phyloP scores from a whole-genome alignment of 2,797 vertebrate genomes.

The Ceyx erithaca region DNA sequence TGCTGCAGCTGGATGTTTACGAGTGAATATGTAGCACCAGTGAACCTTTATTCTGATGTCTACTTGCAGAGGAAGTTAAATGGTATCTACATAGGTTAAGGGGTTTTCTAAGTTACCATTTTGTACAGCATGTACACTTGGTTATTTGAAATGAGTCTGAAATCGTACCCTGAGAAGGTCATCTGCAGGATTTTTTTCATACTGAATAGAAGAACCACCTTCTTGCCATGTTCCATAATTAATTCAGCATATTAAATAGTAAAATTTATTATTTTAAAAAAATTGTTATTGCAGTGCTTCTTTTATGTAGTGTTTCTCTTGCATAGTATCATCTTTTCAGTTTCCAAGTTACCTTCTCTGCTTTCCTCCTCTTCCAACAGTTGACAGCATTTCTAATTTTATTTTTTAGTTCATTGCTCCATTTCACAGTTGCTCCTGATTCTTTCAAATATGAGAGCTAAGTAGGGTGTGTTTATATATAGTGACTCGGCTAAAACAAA shows the following conservation, averaged over 20 bases:
- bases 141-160: not conserved
- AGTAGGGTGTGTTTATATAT: not conserved
- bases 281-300: not conserved
- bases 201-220: not conserved
- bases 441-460: not conserved
- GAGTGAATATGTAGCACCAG: not conserved
- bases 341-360: not conserved
- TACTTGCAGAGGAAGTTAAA: not conserved
- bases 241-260: not conserved
- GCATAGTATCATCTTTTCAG: not conserved
- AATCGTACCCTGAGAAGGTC: not conserved
- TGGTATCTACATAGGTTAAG: not conserved
- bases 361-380: not conserved
- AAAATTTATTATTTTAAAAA: not conserved
- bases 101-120: not conserved
- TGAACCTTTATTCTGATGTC: not conserved
- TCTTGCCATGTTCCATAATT: not conserved
- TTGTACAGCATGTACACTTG: not conserved
- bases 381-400: not conserved
- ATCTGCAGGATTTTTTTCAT: not conserved
- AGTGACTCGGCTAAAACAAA: not conserved
- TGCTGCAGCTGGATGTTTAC: not conserved
- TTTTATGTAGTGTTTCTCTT: not conserved
- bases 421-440: not conserved
- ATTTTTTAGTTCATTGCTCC: not conserved